Evolutionary conservation across 2,113 vertebrate species (phyloP).

Genomic region (Budorcas taxicolor): DNA sequence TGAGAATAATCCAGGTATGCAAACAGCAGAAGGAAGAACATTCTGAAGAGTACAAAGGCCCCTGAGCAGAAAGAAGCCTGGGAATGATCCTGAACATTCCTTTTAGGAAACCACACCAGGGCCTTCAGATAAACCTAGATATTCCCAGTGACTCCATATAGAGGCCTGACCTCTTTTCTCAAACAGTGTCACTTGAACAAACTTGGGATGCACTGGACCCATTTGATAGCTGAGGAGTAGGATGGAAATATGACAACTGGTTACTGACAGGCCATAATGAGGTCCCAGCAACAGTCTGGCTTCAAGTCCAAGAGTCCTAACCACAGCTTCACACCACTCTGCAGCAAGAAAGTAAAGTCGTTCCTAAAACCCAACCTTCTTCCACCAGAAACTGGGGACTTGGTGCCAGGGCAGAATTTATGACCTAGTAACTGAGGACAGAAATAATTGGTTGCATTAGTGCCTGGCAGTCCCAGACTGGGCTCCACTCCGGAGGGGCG

Average conservation of each 20-base stretch:
- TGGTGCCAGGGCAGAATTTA: conserved; percentile 62
- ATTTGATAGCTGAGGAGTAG: neutral
- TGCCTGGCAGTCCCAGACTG: conserved; percentile 14
- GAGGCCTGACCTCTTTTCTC: neutral
- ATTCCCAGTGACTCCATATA: neutral
- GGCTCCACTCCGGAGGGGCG: neutral
- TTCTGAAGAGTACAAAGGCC: neutral
- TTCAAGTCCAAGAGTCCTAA: neutral
- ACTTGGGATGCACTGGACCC: neutral
- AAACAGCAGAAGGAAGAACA: neutral
- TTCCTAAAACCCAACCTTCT: conserved; percentile 34
- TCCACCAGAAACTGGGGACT: conserved; percentile 21
- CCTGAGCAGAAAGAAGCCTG: neutral
- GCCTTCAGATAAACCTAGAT: neutral
- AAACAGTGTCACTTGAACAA: neutral
- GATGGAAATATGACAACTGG: neutral
- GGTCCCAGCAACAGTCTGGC: neutral
- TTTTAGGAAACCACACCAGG: neutral
- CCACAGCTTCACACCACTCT: neutral
- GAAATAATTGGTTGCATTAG: conserved; percentile 71
- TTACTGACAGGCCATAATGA: neutral
- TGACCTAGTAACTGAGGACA: conserved; percentile 66
- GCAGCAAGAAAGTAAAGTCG: neutral
- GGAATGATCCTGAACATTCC: neutral
- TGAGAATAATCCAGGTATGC: neutral